Evolutionary conservation across 2,113 vertebrate species (phyloP).

Genomic region (Shinisaurus crocodilurus): DNA sequence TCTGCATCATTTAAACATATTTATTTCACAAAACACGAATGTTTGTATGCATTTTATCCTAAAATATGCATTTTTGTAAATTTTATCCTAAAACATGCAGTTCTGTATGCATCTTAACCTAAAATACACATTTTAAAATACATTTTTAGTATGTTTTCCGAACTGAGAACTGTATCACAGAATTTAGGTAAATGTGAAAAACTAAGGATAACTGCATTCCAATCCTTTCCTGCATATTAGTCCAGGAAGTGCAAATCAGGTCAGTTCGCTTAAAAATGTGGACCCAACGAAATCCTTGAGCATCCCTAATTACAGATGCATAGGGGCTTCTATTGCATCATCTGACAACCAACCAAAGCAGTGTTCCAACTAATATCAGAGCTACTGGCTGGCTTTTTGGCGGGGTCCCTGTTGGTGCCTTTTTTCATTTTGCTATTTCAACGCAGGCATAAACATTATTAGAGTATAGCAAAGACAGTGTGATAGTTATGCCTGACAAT

Average conservation of each 20-base stretch:
- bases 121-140: neutral
- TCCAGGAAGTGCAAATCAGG: neutral
- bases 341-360: neutral
- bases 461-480: neutral
- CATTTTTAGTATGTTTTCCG: too few relatives aligned
- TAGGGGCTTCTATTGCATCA: neutral
- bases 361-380: neutral
- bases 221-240: neutral
- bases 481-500: neutral
- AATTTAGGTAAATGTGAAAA: neutral
- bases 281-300: neutral
- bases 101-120: neutral
- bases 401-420: neutral
- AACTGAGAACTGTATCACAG: neutral
- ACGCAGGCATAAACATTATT: neutral
- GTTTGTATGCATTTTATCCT: neutral
- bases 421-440: neutral
- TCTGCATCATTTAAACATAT: neutral
- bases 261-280: neutral
- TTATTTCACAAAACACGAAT: neutral
- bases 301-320: neutral
- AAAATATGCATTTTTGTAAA: neutral
- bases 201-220: neutral
- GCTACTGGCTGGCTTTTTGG: neutral
- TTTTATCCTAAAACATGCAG: too few relatives aligned